Evolutionary conservation across 1,140 invertebrate species (phyloP), one percentile per base, ranked within the genome.

Genomic region (Phocides pigmalion): DNA sequence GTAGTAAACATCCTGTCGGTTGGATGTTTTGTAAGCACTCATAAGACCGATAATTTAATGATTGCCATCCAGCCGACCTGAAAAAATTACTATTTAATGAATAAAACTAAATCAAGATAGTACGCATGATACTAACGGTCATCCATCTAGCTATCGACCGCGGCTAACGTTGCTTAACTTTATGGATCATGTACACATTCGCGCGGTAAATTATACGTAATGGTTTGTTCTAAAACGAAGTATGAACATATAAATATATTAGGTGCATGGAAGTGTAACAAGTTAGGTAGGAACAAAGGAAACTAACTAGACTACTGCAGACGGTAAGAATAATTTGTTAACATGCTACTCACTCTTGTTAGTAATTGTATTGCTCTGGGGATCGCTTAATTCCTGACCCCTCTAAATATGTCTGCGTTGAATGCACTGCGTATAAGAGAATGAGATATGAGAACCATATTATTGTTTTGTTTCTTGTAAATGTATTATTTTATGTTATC

Each of bases 271-370:
- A 58, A 67, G 49, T 62, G 70, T 69, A 69, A 69, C 69, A 71
- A 75, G 72, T 75, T 64, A 50, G 71, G 62, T 64, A 58, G 64
- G 50, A 75, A 75, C 72, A 75, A 75, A 75, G 72, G 66, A 72
- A 75, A 73, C 67, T 70, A 70, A 71, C 56, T 42, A 39, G 72
- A 67, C 46, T 49, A 35, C 66, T 54, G 37, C 37, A 61, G 58
- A 62, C 68, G 44, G 62, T 72, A 72, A 75, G 72, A 71, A 74
- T 71, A 74, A 62, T 72, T 72, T 67, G 62, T 62, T 70, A 67
- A 69, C 72, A 72, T 70, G 70, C 62, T 72, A 62, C 66, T 74
- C 62, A 70, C 41, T 75, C 66, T 72, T 70, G 66, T 72, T 72
- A 62, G 66, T 63, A 67, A 70, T 75, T 74, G 63, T 65, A 75